Percentiles rank a stretch among this genome's conserved stretches.
Evolutionary conservation across 2,888 invertebrate species (phyloP).

Genomic region (Deilephila porcellus): DNA sequence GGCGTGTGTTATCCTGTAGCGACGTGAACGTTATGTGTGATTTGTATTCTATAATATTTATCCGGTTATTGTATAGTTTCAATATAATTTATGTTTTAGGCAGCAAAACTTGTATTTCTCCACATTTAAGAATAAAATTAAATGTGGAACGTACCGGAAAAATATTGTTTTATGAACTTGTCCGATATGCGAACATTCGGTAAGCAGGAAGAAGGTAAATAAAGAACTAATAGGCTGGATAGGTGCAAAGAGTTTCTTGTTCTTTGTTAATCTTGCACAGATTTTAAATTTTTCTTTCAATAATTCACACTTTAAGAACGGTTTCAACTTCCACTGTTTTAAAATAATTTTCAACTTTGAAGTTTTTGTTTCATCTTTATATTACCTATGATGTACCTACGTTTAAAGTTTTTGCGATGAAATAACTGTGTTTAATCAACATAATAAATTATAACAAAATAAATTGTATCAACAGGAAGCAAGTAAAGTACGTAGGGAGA

Average conservation of each 20-base stretch:
- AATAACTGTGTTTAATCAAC: not conserved
- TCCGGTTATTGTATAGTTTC: not conserved
- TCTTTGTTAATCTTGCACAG: too few relatives aligned
- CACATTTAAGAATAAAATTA: not conserved
- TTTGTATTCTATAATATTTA: not conserved
- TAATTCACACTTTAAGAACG: too few relatives aligned
- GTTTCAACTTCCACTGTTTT: too few relatives aligned
- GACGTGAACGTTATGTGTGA: not conserved
- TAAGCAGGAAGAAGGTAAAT: too few relatives aligned
- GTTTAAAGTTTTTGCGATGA: constrained; percentile 1
- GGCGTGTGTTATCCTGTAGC: not conserved
- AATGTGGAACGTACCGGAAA: not conserved
- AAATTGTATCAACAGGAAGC: constrained; percentile 40
- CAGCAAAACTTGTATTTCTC: constrained; percentile 15
- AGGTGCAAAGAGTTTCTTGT: too few relatives aligned
- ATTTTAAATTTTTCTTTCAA: too few relatives aligned
- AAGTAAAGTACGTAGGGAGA: constrained; percentile 47
- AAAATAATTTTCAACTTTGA: not conserved
- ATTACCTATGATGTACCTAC: not conserved
- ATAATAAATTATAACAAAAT: constrained; percentile 39
- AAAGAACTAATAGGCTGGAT: too few relatives aligned
- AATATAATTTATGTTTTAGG: constrained; percentile 8
- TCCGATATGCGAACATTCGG: too few relatives aligned
- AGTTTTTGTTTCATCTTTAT: not conserved
- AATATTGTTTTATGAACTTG: not conserved